Evolutionary conservation across 2,113 vertebrate genomes (phyloP).

Genomic region (Leuciscus idus): DNA sequence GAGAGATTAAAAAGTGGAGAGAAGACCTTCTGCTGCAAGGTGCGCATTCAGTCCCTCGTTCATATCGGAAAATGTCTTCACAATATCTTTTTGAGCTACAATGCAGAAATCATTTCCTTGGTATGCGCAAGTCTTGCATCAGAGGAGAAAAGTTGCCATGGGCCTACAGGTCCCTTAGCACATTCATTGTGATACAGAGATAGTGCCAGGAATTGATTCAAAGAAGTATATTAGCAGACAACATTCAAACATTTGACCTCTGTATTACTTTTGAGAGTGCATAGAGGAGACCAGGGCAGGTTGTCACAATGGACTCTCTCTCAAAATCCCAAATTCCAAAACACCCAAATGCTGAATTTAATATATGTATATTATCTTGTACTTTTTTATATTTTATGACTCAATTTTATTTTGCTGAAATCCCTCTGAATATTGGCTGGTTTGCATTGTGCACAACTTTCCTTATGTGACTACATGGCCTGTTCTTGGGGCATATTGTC

Average conservation of each 20-base stretch:
- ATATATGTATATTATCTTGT: neutral
- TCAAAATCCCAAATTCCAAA: neutral
- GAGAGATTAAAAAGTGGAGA: slow-evolving; percentile 7
- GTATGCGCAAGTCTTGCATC: slow-evolving; percentile 35
- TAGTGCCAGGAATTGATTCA: neutral
- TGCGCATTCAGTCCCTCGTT: neutral
- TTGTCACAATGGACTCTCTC: neutral
- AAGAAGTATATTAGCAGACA: neutral
- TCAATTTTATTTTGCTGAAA: neutral
- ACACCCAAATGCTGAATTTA: neutral
- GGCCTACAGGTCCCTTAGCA: slow-evolving; percentile 10
- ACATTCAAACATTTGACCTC: neutral
- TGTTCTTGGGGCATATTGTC: neutral
- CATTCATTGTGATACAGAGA: slow-evolving; percentile 1
- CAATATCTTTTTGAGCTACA: neutral
- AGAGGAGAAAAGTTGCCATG: slow-evolving; percentile 12
- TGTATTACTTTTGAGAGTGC: neutral
- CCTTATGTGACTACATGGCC: neutral
- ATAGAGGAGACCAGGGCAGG: neutral
- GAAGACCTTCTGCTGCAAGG: slow-evolving; percentile 2
- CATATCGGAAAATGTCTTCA: neutral
- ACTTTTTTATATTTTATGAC: neutral
- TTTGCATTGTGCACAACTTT: neutral
- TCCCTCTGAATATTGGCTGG: neutral
- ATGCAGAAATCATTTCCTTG: slow-evolving; percentile 6